Percentiles rank a stretch among this genome's conserved stretches.
phyloP scores from a whole-genome alignment of 2,797 vertebrate genomes.

The Poliocrania exsul region DNA sequence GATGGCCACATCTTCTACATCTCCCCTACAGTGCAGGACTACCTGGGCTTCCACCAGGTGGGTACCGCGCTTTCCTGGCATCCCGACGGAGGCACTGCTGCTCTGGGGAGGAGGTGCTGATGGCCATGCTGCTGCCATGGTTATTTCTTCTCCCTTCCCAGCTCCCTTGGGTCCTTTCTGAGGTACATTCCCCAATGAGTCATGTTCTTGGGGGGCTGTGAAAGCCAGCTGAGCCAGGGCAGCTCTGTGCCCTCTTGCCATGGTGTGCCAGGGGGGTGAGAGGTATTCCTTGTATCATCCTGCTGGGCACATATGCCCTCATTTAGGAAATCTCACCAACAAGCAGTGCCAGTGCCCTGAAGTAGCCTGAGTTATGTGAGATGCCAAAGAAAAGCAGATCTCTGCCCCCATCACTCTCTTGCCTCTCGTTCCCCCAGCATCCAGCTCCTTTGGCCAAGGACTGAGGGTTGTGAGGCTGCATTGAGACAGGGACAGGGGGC shows the following conservation, averaged over 20 bases:
- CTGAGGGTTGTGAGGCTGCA: not conserved
- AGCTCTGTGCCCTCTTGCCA: not conserved
- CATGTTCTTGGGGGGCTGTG: not conserved
- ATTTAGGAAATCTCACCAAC: not conserved
- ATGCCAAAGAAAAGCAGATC: not conserved
- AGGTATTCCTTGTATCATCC: not conserved
- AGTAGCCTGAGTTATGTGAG: accelerated
- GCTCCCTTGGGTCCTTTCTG: not conserved
- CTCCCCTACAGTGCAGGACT: slow-evolving; percentile 87
- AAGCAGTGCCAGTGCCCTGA: not conserved
- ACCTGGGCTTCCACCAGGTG: slow-evolving; percentile 89
- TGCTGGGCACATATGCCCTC: not conserved
- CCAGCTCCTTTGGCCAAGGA: not conserved
- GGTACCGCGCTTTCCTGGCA: not conserved
- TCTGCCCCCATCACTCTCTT: not conserved
- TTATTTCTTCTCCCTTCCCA: not conserved
- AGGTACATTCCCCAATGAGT: not conserved
- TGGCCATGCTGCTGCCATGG: not conserved
- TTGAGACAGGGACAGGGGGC: no score
- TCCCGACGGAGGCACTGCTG: not conserved
- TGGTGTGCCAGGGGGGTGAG: not conserved
- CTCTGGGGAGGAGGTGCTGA: not conserved
- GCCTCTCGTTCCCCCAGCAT: not conserved
- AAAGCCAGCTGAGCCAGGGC: not conserved
- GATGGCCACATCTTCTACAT: slow-evolving; percentile 85